These are phyloP conservation scores for Thysanoteuthis rhombus DNA, from an alignment of 2,888 invertebrate genomes.

Conservation along the genomic window DNA sequence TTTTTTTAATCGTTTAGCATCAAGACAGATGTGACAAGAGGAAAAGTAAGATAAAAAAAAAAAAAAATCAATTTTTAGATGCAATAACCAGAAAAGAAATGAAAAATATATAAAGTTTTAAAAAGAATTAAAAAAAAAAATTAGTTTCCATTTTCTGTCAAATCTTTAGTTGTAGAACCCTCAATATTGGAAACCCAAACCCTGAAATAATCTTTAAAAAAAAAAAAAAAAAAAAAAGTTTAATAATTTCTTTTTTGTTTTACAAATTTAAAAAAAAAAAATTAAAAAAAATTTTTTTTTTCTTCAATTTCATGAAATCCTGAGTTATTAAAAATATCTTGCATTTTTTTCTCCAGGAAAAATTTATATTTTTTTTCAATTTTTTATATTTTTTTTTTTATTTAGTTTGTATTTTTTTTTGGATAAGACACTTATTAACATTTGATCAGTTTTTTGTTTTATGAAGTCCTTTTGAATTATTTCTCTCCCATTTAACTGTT, in stretches of 20 bases:
- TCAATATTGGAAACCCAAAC: not conserved
- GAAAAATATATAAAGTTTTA: not conserved
- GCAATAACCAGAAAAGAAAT: not conserved
- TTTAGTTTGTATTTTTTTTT: not conserved
- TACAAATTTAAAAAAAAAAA: not conserved
- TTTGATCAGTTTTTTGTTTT: not conserved
- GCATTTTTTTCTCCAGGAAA: not conserved
- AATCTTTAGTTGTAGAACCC: not conserved
- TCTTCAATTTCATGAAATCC: not conserved
- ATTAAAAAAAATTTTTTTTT: not conserved
- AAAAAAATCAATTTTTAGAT: not conserved
- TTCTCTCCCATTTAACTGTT: not conserved
- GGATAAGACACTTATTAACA: not conserved
- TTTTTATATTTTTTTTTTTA: not conserved
- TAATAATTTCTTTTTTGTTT: not conserved
- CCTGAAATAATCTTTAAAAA: not conserved
- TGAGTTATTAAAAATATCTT: constrained; percentile 1
- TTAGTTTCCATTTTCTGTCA: not conserved
- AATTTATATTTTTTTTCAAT: not conserved
- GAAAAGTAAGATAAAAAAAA: not conserved
- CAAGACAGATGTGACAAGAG: not conserved
- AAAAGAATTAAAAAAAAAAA: not conserved
- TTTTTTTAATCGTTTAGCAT: not conserved
- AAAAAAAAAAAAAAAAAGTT: not conserved
- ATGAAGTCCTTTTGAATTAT: too few species aligned